phyloP scores from a whole-genome alignment of 2,113 vertebrate species.

The Cepphus grylle region DNA sequence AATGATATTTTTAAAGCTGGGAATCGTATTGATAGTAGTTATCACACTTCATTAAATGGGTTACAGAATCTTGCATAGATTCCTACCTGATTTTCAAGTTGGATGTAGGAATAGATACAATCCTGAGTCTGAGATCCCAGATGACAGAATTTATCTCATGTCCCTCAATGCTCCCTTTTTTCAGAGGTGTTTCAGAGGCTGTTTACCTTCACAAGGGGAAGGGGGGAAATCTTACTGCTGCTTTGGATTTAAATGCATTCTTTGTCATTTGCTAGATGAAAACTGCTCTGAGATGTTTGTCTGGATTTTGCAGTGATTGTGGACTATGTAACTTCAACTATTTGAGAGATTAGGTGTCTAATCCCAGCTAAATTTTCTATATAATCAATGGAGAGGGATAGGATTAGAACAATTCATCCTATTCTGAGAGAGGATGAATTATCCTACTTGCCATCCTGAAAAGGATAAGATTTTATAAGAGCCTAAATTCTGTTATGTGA shows the following conservation, averaged over 20 bases:
- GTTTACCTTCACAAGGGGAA: neutral
- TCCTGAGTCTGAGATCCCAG: neutral
- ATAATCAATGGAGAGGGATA: neutral
- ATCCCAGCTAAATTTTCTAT: neutral
- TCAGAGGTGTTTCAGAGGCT: neutral
- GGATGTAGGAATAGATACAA: neutral
- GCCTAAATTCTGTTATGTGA: neutral
- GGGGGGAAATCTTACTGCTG: neutral
- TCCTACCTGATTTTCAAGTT: neutral
- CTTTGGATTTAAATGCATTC: neutral
- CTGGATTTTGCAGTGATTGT: neutral
- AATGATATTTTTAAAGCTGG: neutral
- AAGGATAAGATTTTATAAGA: neutral
- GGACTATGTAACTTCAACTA: neutral
- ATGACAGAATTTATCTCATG: neutral
- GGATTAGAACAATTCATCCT: neutral
- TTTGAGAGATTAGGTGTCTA: neutral
- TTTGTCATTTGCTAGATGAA: neutral
- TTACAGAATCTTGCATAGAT: neutral
- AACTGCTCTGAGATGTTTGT: neutral
- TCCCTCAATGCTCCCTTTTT: neutral
- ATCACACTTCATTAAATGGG: neutral
- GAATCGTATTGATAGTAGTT: neutral
- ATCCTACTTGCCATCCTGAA: neutral
- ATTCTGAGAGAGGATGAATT: neutral